Base-by-base conservation (phyloP, 1,140 invertebrate genomes). In the Octopus bimaculoides region DNA sequence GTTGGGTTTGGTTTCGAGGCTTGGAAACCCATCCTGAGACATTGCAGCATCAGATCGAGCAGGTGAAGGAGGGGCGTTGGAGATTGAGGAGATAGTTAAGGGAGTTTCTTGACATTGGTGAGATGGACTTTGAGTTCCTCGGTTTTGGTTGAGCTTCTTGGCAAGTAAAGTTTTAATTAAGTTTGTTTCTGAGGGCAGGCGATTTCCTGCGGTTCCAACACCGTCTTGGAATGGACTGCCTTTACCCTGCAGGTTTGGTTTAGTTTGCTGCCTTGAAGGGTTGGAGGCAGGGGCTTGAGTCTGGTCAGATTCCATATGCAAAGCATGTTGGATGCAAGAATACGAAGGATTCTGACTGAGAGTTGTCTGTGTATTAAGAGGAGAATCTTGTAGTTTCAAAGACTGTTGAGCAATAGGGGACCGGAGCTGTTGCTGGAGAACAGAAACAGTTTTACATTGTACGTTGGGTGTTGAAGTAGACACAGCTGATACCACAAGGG, bases 91-190 rank as follows among this genome's bases (percentile, higher is more conserved):
- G 26, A 6, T 71, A 4, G 66, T n/a, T 0, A 14, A 14, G 0
- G 14, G 66, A 0, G 66, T n/a, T 71, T 71, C 66, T n/a, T 71
- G 14, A 20, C 66, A 71, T 0, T 71, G 66, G n/a, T 61, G 41
- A 52, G 74, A 54, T 26, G 52, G n/a, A 69, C 56, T 71, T 12
- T 80, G 76, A 73, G 56, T n/a, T 69, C 74, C 75, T 9, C 81
- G 80, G 77, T 85, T 84, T 76, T 87, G 85, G 54, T 80, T 85
- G 92, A 96, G 94, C 92, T 96, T 96, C 89, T 93, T 95, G 82
- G 95, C 95, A 89, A 96, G 90, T 79, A 96, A 92, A 91, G 93
- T 95, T 91, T 96, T 96, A 87, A 96, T 95, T 84, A 96, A 92
- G 80, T 82, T 84, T 4, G 84, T 84, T 20, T 87, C 84, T 77